Percentiles rank a stretch among this genome's conserved stretches.
Conservation (phyloP, 1,140 invertebrate genomes). For the Camponotus pennsylvanicus region DNA sequence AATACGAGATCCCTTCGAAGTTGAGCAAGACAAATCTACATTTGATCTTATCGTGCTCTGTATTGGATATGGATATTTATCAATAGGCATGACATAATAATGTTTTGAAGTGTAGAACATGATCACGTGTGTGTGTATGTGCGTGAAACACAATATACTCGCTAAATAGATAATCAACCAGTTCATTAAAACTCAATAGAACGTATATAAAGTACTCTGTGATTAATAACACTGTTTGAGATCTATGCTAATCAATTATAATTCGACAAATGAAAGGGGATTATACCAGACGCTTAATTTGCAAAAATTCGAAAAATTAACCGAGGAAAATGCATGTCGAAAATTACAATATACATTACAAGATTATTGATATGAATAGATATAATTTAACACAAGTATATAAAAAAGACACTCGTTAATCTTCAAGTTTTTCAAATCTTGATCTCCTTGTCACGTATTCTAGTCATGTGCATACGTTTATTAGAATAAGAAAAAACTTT, state of each 20-base stretch:
- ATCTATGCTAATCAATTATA: background rate
- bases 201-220: background rate
- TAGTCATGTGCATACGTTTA: no score
- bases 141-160: constrained; percentile 5
- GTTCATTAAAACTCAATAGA: constrained; percentile 24
- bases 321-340: background rate
- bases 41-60: constrained; percentile 44
- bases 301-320: constrained; percentile 1
- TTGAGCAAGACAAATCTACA: constrained; percentile 57
- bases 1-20: constrained; percentile 28
- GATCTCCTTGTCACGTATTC: background rate
- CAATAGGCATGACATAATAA: constrained; percentile 22
- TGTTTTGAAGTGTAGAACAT: background rate
- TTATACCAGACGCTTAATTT: background rate
- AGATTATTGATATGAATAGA: background rate
- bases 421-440: background rate
- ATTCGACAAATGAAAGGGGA: background rate
- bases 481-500: background rate
- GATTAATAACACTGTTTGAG: background rate
- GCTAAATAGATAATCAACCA: constrained; percentile 14
- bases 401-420: background rate
- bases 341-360: background rate
- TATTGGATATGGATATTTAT: constrained; percentile 48
- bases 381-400: background rate
- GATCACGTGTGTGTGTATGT: background rate